Evolutionary conservation across 2,888 invertebrate species (phyloP).

Genomic region (Hirtodrosophila histrioides): DNA sequence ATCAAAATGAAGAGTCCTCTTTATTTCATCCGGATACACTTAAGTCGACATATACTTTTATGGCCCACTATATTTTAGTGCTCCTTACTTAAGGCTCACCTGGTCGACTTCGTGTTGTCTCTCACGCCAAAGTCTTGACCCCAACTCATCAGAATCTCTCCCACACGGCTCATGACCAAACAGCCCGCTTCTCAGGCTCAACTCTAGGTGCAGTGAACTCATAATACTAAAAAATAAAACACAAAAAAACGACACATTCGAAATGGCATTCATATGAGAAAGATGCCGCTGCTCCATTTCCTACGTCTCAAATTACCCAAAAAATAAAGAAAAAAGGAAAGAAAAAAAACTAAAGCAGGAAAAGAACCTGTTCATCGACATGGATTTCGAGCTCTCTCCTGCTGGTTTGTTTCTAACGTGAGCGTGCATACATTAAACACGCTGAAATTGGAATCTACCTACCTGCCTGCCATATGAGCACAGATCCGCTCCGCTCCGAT

Average conservation of each 20-base stretch:
- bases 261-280: conserved; percentile 65
- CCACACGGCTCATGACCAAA: conserved; percentile 37
- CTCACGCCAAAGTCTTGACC: conserved; percentile 40
- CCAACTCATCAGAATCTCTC: conserved; percentile 32
- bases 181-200: conserved; percentile 26
- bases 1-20: too few species aligned
- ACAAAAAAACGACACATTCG: conserved; percentile 45
- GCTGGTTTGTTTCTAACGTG: conserved; percentile 37
- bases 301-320: conserved; percentile 70
- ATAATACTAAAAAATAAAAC: conserved; percentile 32
- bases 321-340: conserved; percentile 18
- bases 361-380: conserved; percentile 69
- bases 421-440: conserved; percentile 57
- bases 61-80: not conserved
- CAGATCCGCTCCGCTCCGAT: not conserved
- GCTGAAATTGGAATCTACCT: conserved; percentile 42
- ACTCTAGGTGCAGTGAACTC: conserved; percentile 69
- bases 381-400: conserved; percentile 34
- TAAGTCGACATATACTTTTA: conserved; percentile 5
- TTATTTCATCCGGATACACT: not conserved
- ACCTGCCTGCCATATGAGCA: conserved; percentile 15
- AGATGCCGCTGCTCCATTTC: conserved; percentile 69
- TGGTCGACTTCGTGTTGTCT: conserved; percentile 19
- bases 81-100: conserved; percentile 20
- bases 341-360: conserved; percentile 52